Conservation (phyloP, 2,113 vertebrate genomes). For the Puntigrus tetrazona region DNA sequence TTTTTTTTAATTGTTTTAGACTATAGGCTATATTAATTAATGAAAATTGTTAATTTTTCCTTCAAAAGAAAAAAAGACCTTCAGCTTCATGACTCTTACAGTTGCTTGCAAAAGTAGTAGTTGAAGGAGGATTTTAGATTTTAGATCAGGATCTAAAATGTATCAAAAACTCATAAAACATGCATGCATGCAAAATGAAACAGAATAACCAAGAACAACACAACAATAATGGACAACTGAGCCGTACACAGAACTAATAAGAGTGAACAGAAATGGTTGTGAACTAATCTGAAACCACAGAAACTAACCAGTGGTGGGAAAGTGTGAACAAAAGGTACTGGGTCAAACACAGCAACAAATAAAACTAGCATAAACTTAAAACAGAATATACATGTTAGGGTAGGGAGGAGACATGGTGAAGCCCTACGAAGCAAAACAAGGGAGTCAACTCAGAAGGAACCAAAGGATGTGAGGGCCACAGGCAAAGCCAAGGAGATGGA, state of each 20-base stretch:
- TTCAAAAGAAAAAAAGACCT: too few relatives aligned
- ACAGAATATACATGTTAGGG: not conserved
- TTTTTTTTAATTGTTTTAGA: not conserved
- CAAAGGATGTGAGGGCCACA: not conserved
- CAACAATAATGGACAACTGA: not conserved
- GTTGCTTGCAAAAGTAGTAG: not conserved
- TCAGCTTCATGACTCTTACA: too few relatives aligned
- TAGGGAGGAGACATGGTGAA: not conserved
- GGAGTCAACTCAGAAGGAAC: not conserved
- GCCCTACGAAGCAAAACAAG: not conserved
- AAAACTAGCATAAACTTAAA: not conserved
- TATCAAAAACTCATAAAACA: not conserved
- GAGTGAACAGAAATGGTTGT: not conserved
- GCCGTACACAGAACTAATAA: not conserved
- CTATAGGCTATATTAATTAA: not conserved
- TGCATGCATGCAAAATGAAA: not conserved
- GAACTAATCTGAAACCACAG: not conserved
- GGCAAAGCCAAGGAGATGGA: not conserved
- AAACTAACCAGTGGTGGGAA: not conserved
- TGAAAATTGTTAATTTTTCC: too few relatives aligned
- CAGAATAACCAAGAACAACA: not conserved
- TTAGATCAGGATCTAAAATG: not conserved
- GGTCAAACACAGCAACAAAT: not conserved
- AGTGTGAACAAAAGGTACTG: not conserved
- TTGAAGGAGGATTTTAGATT: not conserved